Evolutionary conservation across 2,888 invertebrate genomes (phyloP).

Genomic region (Plutella xylostella): DNA sequence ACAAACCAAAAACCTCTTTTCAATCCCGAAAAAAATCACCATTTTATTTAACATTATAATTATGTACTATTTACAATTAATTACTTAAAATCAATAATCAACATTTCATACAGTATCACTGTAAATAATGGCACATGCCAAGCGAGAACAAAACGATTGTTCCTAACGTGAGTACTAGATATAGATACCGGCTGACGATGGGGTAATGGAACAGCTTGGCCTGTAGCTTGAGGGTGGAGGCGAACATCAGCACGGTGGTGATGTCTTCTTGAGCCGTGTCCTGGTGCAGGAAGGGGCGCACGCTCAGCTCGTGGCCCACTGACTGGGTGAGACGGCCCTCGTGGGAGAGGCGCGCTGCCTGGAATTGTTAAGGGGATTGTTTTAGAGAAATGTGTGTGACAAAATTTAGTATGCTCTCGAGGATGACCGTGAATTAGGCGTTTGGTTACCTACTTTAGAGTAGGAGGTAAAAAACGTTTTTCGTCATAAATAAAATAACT

Average conservation of each 20-base stretch:
- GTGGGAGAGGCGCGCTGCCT: constrained; percentile 81
- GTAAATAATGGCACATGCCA: constrained; percentile 78
- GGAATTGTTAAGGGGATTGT: too few relatives aligned
- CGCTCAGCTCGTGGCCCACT: constrained; percentile 82
- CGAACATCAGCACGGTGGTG: constrained; percentile 80
- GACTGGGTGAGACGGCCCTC: constrained; percentile 78
- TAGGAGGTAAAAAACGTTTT: too few relatives aligned
- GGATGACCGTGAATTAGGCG: too few relatives aligned
- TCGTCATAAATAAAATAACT: too few relatives aligned
- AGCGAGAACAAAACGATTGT: constrained; percentile 73
- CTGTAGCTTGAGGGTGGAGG: constrained; percentile 78
- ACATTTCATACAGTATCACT: constrained; percentile 26
- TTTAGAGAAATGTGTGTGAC: too few relatives aligned
- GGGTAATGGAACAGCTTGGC: constrained; percentile 82
- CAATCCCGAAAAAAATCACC: too few relatives aligned
- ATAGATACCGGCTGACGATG: constrained; percentile 77
- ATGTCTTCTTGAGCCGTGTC: constrained; percentile 81
- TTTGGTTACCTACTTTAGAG: too few relatives aligned
- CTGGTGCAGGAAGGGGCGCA: constrained; percentile 84
- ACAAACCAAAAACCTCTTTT: neutral
- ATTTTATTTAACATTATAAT: too few relatives aligned
- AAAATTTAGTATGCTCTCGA: too few relatives aligned
- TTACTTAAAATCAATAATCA: constrained; percentile 1
- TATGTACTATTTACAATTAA: neutral
- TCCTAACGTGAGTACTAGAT: constrained; percentile 70